Evolutionary conservation across 2,888 invertebrate genomes (phyloP), one percentile per base, ranked within the genome.

Genomic region (Gortyna flavago): DNA sequence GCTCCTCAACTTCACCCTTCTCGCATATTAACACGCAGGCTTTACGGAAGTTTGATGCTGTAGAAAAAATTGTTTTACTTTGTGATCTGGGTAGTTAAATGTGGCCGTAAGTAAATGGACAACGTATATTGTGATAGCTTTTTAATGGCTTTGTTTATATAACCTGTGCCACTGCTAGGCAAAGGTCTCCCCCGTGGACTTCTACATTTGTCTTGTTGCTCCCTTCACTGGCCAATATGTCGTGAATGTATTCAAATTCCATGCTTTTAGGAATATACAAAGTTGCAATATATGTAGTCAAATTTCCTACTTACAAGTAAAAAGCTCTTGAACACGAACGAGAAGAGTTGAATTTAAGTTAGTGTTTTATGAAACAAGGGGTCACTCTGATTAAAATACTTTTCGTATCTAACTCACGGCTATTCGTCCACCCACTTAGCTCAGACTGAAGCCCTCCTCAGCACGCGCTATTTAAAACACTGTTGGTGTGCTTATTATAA

Each of bases 1-100:
- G 97, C 84, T 97, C 97, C 80, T 97, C 97, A 5, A 97, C 97
- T 54, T 96, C 97, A 1, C 89, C 93, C 64, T 97, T 97, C 87
- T 97, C 97, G 74, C 97, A 97, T 78, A 97, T 90, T 8, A 97
- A 95, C 44, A 97, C 95, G 82, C 96, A 96, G 44, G 72, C 84
- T 83, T 96, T 96, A 11, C 96, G 94, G 80, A 81, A 89, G 81
- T 96, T 96, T 8, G 95, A 86, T 0, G 85, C 96, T 96, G 78
- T 51, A 51, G 0, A 72, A 71, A 87, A 70, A 25, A 59, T 44
- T 64, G 13, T 59, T 57, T 61, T 32, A 85, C 21, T 67, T 71
- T 76, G 61, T 54, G 59, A 32, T 66, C 51, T 61, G 4, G 54
- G 18, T 25, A 72, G 32, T 41, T 32, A 3, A 38, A 21, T 65